Base-by-base conservation (phyloP, 2,888 invertebrate species). In the Eupithecia tripunctaria region DNA sequence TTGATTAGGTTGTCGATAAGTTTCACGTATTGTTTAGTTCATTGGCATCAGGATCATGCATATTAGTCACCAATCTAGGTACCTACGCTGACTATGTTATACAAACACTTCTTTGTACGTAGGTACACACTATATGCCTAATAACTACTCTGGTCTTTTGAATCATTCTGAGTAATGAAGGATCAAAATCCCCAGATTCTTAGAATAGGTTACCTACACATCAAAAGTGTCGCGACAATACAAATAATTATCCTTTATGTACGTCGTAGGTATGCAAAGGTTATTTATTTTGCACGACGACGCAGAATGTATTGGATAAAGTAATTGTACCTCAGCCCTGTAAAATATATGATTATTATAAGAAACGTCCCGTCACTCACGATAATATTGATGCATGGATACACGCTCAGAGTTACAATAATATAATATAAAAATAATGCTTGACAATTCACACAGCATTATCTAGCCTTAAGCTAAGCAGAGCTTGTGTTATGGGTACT, bases 1-100 rank as follows among this genome's bases (percentile, higher is more conserved):
- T 73, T 77, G 73, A 76, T 75, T 76, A 75, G n/a, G 59, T 59
- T 27, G 32, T n/a, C 71, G 74, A 72, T 79, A 76, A 69, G 69
- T 60, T 72, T 66, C 65, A 73, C 64, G 67, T 65, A 43, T 38
- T 67, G 63, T 51, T 43, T 38, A 65, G 75, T 76, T 76, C 75
- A 73, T 73, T 71, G 75, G 38, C 70, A 72, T 70, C 51, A 72
- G 56, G 38, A 65, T 63, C 15, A 60, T 59, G 12, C 15, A n/a
- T 62, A 62, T 62, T 62, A 62, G 32, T 62, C 32, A 60, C 15
- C n/a, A 21, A 29, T n/a, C n/a, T n/a, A n/a, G 14, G 38, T 27
- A 59, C 25, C 38, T 68, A 21, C n/a, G 36, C 63, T 63, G 62
- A 41, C 14, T 43, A 15, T 36, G 10, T 10, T 47, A 62, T 15